Conservation (phyloP, 2,113 vertebrate genomes). For the Brachyhypopomus gauderio region DNA sequence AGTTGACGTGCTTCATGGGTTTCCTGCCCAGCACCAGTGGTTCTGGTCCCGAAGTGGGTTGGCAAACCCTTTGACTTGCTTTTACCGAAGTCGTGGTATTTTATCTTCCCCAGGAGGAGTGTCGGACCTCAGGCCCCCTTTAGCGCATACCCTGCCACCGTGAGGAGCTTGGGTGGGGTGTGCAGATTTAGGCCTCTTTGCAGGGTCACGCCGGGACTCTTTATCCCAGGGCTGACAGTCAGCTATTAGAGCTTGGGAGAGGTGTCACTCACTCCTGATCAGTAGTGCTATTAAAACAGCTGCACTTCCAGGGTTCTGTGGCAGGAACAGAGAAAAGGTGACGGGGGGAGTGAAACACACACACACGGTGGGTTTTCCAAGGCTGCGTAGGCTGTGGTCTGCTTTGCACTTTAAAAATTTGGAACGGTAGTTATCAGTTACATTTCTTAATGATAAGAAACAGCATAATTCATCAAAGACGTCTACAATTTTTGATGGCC, state of each 20-base stretch:
- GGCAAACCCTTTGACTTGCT: not conserved
- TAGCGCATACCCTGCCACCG: conserved; percentile 1
- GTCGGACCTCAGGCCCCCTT: conserved; percentile 19
- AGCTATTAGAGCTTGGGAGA: conserved; percentile 56
- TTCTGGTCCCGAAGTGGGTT: conserved; percentile 3
- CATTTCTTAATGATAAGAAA: conserved; percentile 51
- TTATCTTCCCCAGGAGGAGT: conserved; percentile 27
- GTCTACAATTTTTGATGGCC: conserved; percentile 17
- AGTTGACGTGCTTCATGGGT: conserved; percentile 16
- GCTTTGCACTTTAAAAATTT: conserved; percentile 62
- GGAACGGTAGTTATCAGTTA: conserved; percentile 40
- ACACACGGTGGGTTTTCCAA: conserved; percentile 9
- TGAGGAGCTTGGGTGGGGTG: conserved; percentile 20
- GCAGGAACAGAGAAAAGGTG: conserved; percentile 47
- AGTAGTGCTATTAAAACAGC: conserved; percentile 65
- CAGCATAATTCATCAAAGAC: conserved; percentile 26
- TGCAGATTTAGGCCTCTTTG: conserved; percentile 21
- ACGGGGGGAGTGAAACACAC: too few relatives aligned
- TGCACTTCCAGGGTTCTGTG: conserved; percentile 46
- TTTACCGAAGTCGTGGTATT: conserved; percentile 8
- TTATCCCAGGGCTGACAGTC: conserved; percentile 66
- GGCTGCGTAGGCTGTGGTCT: conserved; percentile 55
- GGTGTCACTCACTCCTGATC: conserved; percentile 66
- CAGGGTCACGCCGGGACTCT: conserved; percentile 57
- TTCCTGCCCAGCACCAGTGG: conserved; percentile 6